Conservation (phyloP, 2,797 vertebrate species). For the Novumbra hubbsi region DNA sequence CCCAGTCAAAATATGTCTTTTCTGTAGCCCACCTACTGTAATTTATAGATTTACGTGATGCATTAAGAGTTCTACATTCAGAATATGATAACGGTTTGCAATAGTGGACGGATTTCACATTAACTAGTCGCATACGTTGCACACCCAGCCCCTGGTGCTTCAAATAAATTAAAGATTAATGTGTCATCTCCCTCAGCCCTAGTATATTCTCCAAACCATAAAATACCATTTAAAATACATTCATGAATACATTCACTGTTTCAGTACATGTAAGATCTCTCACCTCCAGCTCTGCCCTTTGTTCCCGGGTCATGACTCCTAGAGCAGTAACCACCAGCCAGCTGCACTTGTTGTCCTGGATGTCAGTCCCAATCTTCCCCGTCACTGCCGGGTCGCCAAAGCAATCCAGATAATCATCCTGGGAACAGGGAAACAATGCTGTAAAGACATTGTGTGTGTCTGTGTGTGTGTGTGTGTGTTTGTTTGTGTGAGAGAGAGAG, state of each 20-base stretch:
- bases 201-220: too few species aligned
- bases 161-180: too few species aligned
- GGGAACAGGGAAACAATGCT: conserved; percentile 9
- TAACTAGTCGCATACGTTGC: too few species aligned
- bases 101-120: too few species aligned
- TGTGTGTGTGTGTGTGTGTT: neutral
- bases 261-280: conserved; percentile 17
- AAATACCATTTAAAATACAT: neutral
- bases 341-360: conserved; percentile 98
- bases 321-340: conserved; percentile 93
- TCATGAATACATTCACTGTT: neutral
- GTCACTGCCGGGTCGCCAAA: conserved; percentile 89
- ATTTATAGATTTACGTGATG: too few species aligned
- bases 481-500: neutral
- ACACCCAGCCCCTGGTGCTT: too few species aligned
- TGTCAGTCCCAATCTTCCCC: conserved; percentile 96
- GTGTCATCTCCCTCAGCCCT: too few species aligned
- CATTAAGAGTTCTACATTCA: too few species aligned
- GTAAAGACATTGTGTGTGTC: neutral
- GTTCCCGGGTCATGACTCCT: conserved; percentile 74
- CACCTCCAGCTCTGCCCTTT: conserved; percentile 85
- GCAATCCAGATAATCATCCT: conserved; percentile 96
- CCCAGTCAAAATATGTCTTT: too few species aligned
- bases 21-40: too few species aligned
- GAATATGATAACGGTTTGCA: too few species aligned